These are phyloP conservation scores for Luperina nickerlii DNA, from an alignment of 2,888 invertebrate species.

Conservation along the genomic window DNA sequence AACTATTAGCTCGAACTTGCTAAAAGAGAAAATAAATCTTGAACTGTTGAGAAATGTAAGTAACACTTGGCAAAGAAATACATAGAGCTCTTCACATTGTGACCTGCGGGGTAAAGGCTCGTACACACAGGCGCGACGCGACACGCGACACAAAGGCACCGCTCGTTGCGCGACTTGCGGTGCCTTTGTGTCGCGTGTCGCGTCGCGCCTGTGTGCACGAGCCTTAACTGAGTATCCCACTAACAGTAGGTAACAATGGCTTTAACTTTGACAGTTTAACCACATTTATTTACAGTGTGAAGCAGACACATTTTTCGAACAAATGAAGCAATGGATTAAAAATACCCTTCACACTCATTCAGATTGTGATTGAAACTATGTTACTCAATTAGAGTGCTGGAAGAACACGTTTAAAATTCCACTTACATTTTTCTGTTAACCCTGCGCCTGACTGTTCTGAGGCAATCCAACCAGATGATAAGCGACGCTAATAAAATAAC, in stretches of 20 bases:
- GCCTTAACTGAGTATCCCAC: too few relatives aligned
- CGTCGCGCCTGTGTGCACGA: too few relatives aligned
- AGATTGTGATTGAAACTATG: background rate
- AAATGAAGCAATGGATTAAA: background rate
- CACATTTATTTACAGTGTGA: background rate
- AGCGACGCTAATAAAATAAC: slow-evolving; percentile 48
- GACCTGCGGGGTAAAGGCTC: too few relatives aligned
- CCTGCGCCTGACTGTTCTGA: background rate
- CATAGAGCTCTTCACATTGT: background rate
- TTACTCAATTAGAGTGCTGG: background rate
- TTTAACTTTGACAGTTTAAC: background rate
- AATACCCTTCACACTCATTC: background rate
- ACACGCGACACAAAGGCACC: too few relatives aligned
- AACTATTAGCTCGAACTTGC: slow-evolving; percentile 58
- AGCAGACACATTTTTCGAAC: background rate
- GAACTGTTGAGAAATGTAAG: slow-evolving; percentile 21
- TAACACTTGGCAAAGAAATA: slow-evolving; percentile 35
- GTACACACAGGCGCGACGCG: too few relatives aligned
- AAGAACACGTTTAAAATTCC: background rate
- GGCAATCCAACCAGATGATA: slow-evolving; percentile 24
- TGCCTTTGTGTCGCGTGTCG: too few relatives aligned
- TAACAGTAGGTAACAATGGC: background rate
- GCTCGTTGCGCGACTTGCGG: too few relatives aligned
- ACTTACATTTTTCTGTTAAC: background rate
- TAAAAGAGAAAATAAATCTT: slow-evolving; percentile 47